These are phyloP conservation scores for Delphinapterus leucas DNA, from an alignment of 2,113 vertebrate species.

Conservation along the genomic window DNA sequence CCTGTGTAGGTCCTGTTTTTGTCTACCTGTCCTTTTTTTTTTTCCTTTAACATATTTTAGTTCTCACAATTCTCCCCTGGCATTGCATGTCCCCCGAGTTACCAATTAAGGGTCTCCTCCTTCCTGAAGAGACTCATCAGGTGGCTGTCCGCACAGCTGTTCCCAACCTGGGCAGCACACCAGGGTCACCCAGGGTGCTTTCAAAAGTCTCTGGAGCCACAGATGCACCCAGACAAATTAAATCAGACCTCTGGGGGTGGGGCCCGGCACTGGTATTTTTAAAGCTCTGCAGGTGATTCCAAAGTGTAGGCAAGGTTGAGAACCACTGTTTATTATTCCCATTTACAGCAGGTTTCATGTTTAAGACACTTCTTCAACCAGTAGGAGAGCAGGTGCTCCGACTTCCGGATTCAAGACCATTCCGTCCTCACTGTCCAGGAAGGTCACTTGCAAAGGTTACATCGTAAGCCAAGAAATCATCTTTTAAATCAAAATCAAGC, in stretches of 20 bases:
- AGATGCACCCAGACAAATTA: background rate
- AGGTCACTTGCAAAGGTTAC: background rate
- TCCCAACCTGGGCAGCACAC: background rate
- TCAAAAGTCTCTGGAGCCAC: background rate
- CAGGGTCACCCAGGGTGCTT: background rate
- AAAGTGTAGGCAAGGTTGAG: background rate
- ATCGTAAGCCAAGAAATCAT: background rate
- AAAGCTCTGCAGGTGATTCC: background rate
- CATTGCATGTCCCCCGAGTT: background rate
- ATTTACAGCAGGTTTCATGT: background rate
- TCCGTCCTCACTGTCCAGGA: background rate
- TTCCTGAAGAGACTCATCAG: background rate
- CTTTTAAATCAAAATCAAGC: background rate
- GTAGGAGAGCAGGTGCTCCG: background rate
- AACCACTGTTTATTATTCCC: background rate
- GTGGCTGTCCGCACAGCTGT: accelerated
- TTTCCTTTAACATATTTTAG: background rate
- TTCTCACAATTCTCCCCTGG: background rate
- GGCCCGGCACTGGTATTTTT: background rate
- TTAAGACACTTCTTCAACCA: background rate
- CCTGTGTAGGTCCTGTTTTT: background rate
- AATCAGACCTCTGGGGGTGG: background rate
- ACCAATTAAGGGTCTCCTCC: background rate
- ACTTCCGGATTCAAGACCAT: background rate
- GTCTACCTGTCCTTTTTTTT: background rate